phyloP scores from a whole-genome alignment of 2,888 invertebrate genomes.

The Odiellus spinosus region DNA sequence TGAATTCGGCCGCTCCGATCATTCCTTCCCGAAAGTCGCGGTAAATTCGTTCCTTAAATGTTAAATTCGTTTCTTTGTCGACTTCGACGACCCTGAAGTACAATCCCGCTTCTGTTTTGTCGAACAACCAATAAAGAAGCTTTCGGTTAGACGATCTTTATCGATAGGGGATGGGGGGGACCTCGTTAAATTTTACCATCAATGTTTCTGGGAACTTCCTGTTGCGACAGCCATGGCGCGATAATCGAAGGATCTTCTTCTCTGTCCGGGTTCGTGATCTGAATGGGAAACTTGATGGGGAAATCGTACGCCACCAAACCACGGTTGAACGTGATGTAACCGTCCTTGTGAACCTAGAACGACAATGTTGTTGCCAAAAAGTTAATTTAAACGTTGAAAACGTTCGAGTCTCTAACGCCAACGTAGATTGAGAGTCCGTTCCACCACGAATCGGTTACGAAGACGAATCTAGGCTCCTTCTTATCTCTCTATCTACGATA shows the following conservation, averaged over 20 bases:
- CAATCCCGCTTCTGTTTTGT: constrained; percentile 52
- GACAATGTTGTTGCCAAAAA: not conserved
- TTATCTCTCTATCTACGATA: no score
- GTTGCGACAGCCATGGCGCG: constrained; percentile 46
- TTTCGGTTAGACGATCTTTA: no score
- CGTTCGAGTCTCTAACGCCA: not conserved
- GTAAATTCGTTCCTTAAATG: constrained; percentile 15
- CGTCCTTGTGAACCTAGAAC: constrained; percentile 58
- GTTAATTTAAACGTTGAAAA: not conserved
- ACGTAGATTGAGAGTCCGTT: not conserved
- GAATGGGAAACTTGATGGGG: constrained; percentile 67
- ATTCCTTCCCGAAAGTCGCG: constrained; percentile 26
- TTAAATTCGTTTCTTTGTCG: constrained; percentile 14
- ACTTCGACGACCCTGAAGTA: constrained; percentile 47
- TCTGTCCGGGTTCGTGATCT: constrained; percentile 38
- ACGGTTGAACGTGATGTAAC: constrained; percentile 74
- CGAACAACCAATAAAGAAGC: no score
- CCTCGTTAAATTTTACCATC: constrained; percentile 44
- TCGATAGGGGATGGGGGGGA: no score
- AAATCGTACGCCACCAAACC: constrained; percentile 64
- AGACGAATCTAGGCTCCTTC: no score
- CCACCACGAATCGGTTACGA: not conserved
- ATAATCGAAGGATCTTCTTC: constrained; percentile 81
- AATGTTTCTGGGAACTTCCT: constrained; percentile 10
- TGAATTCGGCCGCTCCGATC: constrained; percentile 66